Evolutionary conservation across 2,113 vertebrate species (phyloP), one percentile per base, ranked within the genome.

Genomic region (Vidua macroura): DNA sequence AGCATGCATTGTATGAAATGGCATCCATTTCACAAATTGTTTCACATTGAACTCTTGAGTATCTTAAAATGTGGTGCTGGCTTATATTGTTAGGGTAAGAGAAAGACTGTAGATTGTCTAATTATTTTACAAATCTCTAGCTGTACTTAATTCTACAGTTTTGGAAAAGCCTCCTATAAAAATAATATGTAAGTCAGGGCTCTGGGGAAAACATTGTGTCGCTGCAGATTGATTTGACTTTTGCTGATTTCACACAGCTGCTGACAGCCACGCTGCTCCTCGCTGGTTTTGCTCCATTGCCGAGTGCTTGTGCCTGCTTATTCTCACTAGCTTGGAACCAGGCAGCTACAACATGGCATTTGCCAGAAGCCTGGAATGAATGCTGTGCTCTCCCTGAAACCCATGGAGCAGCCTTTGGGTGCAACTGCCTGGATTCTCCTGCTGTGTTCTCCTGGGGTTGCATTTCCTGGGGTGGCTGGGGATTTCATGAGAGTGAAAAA

Each of bases 181-280:
- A 88, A 58, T 70, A 64, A 80, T 76, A 62, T 85, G 37, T 69
- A 95, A 95, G 82, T 75, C 58, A 90, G 39, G 48, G 51, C 79
- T 86, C 78, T 1, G 22, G 87, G 88, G 77, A 86, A 94, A 90
- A 88, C 68, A 58, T 25, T 55, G n/a, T 90, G 80, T 91, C 9
- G 24, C 64, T 88, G 83, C 80, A 86, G 92, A 91, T 92, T 92
- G 93, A 91, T 97, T 94, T 93, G 95, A 93, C 92, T 96, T 97
- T 74, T 97, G 97, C 92, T 94, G 96, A 95, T 95, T 96, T 93
- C 91, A 73, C 83, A 64, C 74, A 94, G 95, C 93, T 97, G 93
- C 96, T 91, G 95, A 93, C 72, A 95, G 10, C 49, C 3, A 1
- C 27, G 63, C 95, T 95, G 87, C 78, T 97, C 84, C 91, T 87